These are phyloP conservation scores for Oligia strigilis DNA, from an alignment of 2,888 invertebrate genomes.

Conservation along the genomic window DNA sequence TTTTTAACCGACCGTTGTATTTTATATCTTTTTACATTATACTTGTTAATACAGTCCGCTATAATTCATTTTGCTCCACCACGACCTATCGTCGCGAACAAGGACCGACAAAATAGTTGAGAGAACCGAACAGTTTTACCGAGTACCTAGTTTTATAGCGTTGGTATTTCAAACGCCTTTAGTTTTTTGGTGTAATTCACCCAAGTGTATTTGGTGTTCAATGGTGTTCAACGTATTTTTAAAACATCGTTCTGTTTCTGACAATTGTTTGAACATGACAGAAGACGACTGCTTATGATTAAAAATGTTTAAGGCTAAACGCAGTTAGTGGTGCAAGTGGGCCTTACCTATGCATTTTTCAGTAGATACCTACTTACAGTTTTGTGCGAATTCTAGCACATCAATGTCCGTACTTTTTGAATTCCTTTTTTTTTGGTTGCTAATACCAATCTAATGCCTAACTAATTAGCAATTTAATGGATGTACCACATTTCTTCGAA, in stretches of 20 bases:
- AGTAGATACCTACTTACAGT: not conserved
- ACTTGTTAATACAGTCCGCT: no score
- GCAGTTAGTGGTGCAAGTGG: not conserved
- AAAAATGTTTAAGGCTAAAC: not conserved
- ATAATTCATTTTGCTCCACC: no score
- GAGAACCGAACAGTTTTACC: not conserved
- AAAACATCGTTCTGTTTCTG: not conserved
- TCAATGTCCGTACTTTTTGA: not conserved
- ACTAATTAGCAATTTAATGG: not conserved
- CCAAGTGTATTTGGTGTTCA: no score
- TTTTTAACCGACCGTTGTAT: no score
- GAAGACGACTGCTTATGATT: not conserved
- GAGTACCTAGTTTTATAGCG: no score
- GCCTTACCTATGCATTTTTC: not conserved
- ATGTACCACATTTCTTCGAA: not conserved
- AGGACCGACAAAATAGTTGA: not conserved
- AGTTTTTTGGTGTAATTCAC: no score
- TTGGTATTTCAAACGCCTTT: not conserved
- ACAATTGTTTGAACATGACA: not conserved
- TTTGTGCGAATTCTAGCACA: not conserved
- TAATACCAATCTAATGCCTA: not conserved
- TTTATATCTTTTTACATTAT: no score
- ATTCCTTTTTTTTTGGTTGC: not conserved
- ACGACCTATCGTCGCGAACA: no score
- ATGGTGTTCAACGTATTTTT: no score